Percentiles rank a stretch among this genome's conserved stretches.
phyloP scores from a whole-genome alignment of 2,888 invertebrate genomes.

The Abrostola triplasia region DNA sequence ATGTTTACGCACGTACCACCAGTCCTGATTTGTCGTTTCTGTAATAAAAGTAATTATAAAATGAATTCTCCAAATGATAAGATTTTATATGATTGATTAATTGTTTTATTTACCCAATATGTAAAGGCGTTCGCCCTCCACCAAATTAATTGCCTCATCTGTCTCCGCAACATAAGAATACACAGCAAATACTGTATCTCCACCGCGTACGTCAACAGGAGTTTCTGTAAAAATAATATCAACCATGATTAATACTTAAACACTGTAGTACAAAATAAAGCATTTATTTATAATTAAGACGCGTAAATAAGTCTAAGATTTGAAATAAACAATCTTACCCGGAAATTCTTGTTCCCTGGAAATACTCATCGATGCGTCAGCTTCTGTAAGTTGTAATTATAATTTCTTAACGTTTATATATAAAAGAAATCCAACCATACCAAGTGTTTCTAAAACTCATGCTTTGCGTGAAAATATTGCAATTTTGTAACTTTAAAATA shows the following conservation, averaged over 20 bases:
- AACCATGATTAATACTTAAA: not conserved
- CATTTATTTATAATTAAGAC: not conserved
- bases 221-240: constrained; percentile 68
- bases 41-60: constrained; percentile 44
- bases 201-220: constrained; percentile 89
- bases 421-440: no score
- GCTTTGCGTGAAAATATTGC: constrained; percentile 10
- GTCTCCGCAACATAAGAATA: constrained; percentile 95
- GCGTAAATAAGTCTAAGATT: not conserved
- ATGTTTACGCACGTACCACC: constrained; percentile 97
- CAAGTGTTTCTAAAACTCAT: constrained; percentile 30
- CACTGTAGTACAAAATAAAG: not conserved
- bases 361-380: constrained; percentile 91
- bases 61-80: no score
- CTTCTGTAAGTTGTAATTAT: constrained; percentile 86
- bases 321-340: constrained; percentile 72
- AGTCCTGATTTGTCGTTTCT: constrained; percentile 95
- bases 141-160: constrained; percentile 95
- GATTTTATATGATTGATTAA: constrained; percentile 1
- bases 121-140: constrained; percentile 96
- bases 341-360: constrained; percentile 90
- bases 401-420: no score
- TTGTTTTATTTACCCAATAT: constrained; percentile 89
- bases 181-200: constrained; percentile 94
- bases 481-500: not conserved